Conservation (phyloP, 2,888 invertebrate species). For the Netelia melanura region DNA sequence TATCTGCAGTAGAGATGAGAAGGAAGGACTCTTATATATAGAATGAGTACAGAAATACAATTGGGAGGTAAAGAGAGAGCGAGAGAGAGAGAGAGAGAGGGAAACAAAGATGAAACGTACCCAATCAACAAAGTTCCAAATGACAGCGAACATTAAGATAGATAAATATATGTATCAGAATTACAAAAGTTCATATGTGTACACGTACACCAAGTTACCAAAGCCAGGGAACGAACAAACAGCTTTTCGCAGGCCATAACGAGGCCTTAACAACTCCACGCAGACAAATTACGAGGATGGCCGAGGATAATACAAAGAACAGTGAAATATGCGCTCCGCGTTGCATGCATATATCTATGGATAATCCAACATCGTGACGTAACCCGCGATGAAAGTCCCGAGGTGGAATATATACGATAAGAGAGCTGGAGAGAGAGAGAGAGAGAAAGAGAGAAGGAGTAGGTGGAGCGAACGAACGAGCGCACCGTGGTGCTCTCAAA, state of each 20-base stretch:
- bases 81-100: too few species aligned
- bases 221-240: slow-evolving; percentile 24
- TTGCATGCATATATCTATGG: background rate
- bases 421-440: background rate
- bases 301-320: slow-evolving; percentile 23
- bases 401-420: slow-evolving; percentile 9
- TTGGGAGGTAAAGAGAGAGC: background rate
- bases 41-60: background rate
- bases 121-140: slow-evolving; percentile 28
- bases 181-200: background rate
- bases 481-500: slow-evolving; percentile 52
- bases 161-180: background rate
- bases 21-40: background rate
- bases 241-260: slow-evolving; percentile 50
- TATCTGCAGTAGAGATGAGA: background rate
- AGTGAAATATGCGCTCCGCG: slow-evolving; percentile 14
- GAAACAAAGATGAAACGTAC: background rate
- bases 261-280: slow-evolving; percentile 40
- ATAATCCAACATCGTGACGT: slow-evolving; percentile 34
- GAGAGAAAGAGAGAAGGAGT: slow-evolving; percentile 3
- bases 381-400: slow-evolving; percentile 35
- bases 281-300: slow-evolving; percentile 42
- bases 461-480: slow-evolving; percentile 4
- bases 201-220: background rate
- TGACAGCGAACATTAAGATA: slow-evolving; percentile 5